These are phyloP conservation scores for Neoniphon sammara DNA, from an alignment of 2,797 vertebrate species.

Conservation along the genomic window DNA sequence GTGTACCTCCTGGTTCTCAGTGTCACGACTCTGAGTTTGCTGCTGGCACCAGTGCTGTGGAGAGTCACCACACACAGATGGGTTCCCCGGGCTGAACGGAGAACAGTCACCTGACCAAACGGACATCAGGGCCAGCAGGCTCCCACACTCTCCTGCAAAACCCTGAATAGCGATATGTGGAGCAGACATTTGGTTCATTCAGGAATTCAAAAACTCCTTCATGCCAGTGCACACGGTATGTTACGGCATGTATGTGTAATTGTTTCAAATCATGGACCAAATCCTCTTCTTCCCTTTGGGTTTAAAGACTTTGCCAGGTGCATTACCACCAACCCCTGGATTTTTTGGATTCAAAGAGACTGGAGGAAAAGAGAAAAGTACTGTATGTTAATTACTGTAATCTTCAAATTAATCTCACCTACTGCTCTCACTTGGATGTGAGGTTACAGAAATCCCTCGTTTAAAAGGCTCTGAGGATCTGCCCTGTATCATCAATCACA, in stretches of 20 bases:
- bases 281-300: background rate
- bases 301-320: background rate
- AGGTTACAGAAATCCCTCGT: background rate
- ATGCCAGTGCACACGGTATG: background rate
- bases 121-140: background rate
- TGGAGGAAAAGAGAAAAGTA: background rate
- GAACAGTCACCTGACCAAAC: constrained; percentile 82
- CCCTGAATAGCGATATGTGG: background rate
- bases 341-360: background rate
- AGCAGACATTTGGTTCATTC: constrained; percentile 3
- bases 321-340: background rate
- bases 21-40: constrained; percentile 94
- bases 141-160: background rate
- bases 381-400: background rate
- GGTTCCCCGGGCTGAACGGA: constrained; percentile 85
- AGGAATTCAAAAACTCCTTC: background rate
- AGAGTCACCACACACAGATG: constrained; percentile 88
- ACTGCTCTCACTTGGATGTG: too few species aligned
- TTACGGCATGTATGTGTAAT: background rate
- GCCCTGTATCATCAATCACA: background rate
- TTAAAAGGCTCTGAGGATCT: constrained; percentile 11
- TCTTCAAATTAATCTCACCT: background rate
- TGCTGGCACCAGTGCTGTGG: constrained; percentile 95
- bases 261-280: constrained; percentile 7
- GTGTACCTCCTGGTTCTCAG: constrained; percentile 97